Conservation (phyloP, 23 tunicate genomes). For the Botrylloides violaceus region DNA sequence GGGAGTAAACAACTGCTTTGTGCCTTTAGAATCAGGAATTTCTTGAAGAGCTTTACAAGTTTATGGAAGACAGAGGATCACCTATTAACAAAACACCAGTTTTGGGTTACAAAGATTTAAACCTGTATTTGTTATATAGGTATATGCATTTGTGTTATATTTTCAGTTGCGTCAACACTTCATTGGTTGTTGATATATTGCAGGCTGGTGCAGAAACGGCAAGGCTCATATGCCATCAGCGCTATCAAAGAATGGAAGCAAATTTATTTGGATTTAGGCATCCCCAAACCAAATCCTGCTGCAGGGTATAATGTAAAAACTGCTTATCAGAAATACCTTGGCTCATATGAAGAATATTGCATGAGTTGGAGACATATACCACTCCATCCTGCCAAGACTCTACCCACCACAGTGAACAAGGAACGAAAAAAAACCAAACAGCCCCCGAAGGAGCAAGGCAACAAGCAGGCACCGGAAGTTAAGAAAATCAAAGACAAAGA, state of each 20-base stretch:
- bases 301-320: slow-evolving; percentile 74
- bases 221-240: slow-evolving; percentile 44
- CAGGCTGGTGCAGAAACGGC: slow-evolving; percentile 73
- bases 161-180: too few species aligned
- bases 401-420: background rate
- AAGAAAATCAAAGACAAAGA: slow-evolving; percentile 6
- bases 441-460: background rate
- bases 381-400: background rate
- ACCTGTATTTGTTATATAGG: slow-evolving; percentile 61
- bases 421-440: background rate
- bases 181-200: too few species aligned
- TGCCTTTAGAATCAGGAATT: slow-evolving; percentile 43
- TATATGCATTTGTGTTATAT: slow-evolving; percentile 10
- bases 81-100: slow-evolving; percentile 78
- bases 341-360: slow-evolving; percentile 61
- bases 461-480: slow-evolving; percentile 17
- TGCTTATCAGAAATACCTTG: slow-evolving; percentile 79
- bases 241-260: slow-evolving; percentile 63
- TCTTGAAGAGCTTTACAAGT: slow-evolving; percentile 71
- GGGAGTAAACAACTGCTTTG: background rate
- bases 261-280: slow-evolving; percentile 62
- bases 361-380: slow-evolving; percentile 28
- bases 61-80: slow-evolving; percentile 81
- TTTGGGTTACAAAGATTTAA: slow-evolving; percentile 78
- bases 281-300: slow-evolving; percentile 74